These are phyloP conservation scores for Cecidostiba fungosa DNA, from an alignment of 2,888 invertebrate species.

Conservation along the genomic window DNA sequence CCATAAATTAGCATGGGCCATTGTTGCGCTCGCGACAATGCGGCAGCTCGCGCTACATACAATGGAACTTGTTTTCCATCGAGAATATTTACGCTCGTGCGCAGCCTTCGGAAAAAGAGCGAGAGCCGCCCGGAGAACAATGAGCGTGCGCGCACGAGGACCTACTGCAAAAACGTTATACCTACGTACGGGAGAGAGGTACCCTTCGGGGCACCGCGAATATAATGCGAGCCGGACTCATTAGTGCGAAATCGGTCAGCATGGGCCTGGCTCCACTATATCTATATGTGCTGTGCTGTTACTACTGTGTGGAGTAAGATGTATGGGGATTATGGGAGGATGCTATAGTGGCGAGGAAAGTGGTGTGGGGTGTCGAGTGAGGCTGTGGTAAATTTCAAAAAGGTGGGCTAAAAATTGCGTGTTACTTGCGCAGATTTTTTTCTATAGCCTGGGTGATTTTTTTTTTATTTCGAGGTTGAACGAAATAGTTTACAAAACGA, in stretches of 20 bases:
- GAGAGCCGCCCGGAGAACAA: slow-evolving; percentile 43
- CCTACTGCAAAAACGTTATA: slow-evolving; percentile 26
- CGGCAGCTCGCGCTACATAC: slow-evolving; percentile 39
- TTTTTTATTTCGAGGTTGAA: no score
- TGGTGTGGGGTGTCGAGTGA: background rate
- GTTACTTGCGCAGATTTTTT: no score
- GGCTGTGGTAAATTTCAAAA: background rate
- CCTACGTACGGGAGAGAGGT: slow-evolving; percentile 8
- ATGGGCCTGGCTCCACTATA: background rate
- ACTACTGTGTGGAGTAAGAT: background rate
- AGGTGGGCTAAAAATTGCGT: background rate
- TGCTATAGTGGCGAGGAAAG: background rate
- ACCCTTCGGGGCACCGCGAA: slow-evolving; percentile 4
- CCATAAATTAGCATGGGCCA: slow-evolving; percentile 62
- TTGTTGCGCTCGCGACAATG: slow-evolving; percentile 60
- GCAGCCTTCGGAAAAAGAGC: slow-evolving; percentile 24
- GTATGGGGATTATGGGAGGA: background rate
- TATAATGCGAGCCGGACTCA: slow-evolving; percentile 45
- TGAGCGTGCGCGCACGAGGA: slow-evolving; percentile 25
- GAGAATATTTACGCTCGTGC: slow-evolving; percentile 62
- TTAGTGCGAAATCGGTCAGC: slow-evolving; percentile 61
- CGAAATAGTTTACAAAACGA: no score
- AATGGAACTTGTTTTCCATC: slow-evolving; percentile 64
- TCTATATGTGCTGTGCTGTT: background rate
- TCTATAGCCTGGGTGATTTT: no score